These are phyloP conservation scores for Pagetopsis macropterus DNA, from an alignment of 2,797 vertebrate genomes.

Conservation along the genomic window DNA sequence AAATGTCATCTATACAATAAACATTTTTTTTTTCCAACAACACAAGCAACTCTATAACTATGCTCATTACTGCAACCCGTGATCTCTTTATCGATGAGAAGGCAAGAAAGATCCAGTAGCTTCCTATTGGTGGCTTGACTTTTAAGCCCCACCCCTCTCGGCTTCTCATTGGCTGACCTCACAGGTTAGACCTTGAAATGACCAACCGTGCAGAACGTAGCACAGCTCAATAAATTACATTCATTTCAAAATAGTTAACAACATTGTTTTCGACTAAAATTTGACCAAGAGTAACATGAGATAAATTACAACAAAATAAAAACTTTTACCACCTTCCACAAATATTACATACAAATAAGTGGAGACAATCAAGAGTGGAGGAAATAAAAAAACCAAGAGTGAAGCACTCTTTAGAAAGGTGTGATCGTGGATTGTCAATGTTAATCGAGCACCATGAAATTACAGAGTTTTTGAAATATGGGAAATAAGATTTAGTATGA, in stretches of 20 bases:
- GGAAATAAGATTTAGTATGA: constrained; percentile 39
- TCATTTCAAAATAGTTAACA: constrained; percentile 88
- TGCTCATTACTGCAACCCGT: constrained; percentile 73
- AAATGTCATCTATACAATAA: constrained; percentile 87
- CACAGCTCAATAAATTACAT: constrained; percentile 89
- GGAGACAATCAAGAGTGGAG: constrained; percentile 57
- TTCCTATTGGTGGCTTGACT: constrained; percentile 46
- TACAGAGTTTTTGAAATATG: constrained; percentile 58
- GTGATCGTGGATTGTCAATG: constrained; percentile 82
- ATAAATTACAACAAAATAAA: constrained; percentile 80
- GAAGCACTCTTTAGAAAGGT: constrained; percentile 14
- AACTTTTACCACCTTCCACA: constrained; percentile 70
- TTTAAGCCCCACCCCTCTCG: constrained; percentile 48
- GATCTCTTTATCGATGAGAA: constrained; percentile 72
- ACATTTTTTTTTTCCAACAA: constrained; percentile 79
- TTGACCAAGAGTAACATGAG: constrained; percentile 76
- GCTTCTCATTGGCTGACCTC: constrained; percentile 70
- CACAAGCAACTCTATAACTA: constrained; percentile 82
- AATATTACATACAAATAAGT: constrained; percentile 76
- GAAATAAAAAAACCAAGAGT: constrained; percentile 28
- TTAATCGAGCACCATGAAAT: constrained; percentile 83
- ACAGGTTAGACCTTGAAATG: constrained; percentile 68
- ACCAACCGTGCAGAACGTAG: constrained; percentile 71
- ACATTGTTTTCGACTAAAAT: constrained; percentile 78
- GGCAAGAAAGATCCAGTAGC: constrained; percentile 71